These are phyloP conservation scores for Bradypodion ventrale DNA, from an alignment of 2,797 vertebrate genomes.

Conservation along the genomic window DNA sequence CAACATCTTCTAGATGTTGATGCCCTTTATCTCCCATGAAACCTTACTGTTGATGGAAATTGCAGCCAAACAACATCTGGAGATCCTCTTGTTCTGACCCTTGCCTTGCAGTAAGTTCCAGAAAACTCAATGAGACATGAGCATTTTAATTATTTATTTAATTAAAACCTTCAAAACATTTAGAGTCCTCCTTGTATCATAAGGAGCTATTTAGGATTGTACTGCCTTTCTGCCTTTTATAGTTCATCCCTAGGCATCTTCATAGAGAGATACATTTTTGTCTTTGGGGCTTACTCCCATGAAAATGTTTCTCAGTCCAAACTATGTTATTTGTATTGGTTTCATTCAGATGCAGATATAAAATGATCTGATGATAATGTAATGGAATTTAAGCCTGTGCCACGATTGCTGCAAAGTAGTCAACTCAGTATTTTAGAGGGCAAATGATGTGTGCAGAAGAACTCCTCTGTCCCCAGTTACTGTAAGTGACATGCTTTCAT, in stretches of 20 bases:
- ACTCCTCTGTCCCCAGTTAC: conserved; percentile 15
- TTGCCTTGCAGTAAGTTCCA: background rate
- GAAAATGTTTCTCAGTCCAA: background rate
- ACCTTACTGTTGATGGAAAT: background rate
- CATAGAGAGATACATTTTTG: too few relatives aligned
- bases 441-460: background rate
- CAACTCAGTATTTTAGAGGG: background rate
- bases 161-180: background rate
- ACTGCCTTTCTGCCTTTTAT: background rate
- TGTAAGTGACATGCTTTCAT: background rate
- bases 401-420: background rate
- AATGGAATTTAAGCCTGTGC: accelerated
- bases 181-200: background rate
- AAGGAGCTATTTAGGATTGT: background rate
- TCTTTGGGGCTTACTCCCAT: too few relatives aligned
- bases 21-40: background rate
- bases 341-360: conserved; percentile 20
- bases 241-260: too few relatives aligned
- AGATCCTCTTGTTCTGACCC: too few relatives aligned
- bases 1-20: background rate
- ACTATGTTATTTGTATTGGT: background rate
- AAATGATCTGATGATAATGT: background rate
- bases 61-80: background rate
- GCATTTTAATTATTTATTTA: too few relatives aligned
- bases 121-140: too few relatives aligned